phyloP scores from a whole-genome alignment of 2,113 vertebrate species.

The Tachuris rubrigastra region DNA sequence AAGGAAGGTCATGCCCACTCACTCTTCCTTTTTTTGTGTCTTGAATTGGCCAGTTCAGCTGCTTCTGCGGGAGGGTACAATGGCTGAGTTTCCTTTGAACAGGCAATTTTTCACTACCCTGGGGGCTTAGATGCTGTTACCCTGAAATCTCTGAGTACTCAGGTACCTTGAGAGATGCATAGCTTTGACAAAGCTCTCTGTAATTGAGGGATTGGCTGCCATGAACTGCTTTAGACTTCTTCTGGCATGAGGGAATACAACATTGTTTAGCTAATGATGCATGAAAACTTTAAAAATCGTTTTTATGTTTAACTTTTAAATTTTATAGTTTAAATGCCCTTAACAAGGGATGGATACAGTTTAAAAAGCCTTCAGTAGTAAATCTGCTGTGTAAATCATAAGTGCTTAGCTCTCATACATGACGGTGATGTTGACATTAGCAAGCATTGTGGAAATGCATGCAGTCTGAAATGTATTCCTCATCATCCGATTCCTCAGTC shows the following conservation, averaged over 20 bases:
- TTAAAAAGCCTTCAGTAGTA: background rate
- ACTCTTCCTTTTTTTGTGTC: background rate
- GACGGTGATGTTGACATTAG: background rate
- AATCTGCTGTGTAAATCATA: background rate
- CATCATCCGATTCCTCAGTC: background rate
- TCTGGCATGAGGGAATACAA: background rate
- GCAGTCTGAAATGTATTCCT: background rate
- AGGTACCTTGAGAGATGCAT: background rate
- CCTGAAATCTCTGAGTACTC: background rate
- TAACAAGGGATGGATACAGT: background rate
- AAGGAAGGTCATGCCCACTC: background rate
- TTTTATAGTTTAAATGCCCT: background rate
- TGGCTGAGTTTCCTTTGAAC: background rate
- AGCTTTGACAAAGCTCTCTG: background rate
- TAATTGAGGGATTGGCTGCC: background rate
- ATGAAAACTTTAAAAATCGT: background rate
- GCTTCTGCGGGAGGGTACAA: background rate
- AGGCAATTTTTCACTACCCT: background rate
- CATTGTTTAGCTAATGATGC: background rate
- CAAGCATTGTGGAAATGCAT: background rate
- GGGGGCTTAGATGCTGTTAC: background rate
- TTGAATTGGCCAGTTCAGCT: fast-evolving
- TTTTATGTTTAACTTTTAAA: background rate
- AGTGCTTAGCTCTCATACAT: background rate
- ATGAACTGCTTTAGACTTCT: background rate